Conservation (phyloP, 2,888 invertebrate species). For the Gymnosoma rotundatum region DNA sequence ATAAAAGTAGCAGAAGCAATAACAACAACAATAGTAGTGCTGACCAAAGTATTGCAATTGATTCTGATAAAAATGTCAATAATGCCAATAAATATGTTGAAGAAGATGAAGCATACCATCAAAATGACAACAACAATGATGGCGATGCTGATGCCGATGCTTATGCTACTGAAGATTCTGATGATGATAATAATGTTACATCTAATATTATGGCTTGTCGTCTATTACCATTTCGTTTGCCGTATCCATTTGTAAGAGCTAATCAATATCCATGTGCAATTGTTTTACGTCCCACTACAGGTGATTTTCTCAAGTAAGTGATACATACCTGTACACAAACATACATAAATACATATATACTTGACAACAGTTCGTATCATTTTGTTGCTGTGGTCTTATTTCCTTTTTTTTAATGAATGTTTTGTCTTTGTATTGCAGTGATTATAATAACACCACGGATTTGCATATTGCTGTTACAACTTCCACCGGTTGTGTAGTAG, state of each 20-base stretch:
- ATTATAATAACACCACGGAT: conserved; percentile 91
- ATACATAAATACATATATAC: neutral
- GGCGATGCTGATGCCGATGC: neutral
- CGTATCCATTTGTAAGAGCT: conserved; percentile 93
- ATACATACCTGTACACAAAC: neutral
- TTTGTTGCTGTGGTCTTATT: neutral
- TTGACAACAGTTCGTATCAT: neutral
- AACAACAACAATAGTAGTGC: conserved; percentile 29
- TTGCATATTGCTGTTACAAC: conserved; percentile 95
- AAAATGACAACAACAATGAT: neutral
- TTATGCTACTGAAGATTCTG: neutral
- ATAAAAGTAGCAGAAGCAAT: conserved; percentile 48
- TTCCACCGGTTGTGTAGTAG: conserved; percentile 90
- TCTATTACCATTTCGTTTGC: conserved; percentile 90
- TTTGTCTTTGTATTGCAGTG: conserved; percentile 83
- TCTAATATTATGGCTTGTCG: conserved; percentile 61
- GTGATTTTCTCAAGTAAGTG: conserved; percentile 93
- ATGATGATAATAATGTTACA: conserved; percentile 40
- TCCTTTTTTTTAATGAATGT: neutral
- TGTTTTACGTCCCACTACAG: conserved; percentile 93
- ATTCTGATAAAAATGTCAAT: conserved; percentile 53
- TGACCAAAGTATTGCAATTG: conserved; percentile 48
- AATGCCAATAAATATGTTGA: conserved; percentile 35
- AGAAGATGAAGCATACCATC: conserved; percentile 11
- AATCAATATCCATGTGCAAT: conserved; percentile 90